phyloP scores from a whole-genome alignment of 1,140 invertebrate genomes.

The Ylistrum balloti region DNA sequence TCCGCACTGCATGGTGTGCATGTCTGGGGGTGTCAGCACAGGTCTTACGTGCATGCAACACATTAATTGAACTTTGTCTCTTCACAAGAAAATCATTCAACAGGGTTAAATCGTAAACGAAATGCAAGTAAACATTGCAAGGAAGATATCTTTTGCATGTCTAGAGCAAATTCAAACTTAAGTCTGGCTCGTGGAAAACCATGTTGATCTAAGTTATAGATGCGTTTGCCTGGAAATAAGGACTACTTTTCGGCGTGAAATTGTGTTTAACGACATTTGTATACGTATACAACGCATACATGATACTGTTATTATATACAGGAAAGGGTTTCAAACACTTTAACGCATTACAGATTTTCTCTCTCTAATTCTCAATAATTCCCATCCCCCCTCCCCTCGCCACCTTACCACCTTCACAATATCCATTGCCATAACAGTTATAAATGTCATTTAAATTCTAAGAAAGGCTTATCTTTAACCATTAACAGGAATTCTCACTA shows the following conservation, averaged over 20 bases:
- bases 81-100: slow-evolving; percentile 15
- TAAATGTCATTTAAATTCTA: not conserved
- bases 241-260: slow-evolving; percentile 44
- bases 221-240: slow-evolving; percentile 43
- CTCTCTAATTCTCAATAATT: not conserved
- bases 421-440: no score
- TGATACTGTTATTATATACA: not conserved
- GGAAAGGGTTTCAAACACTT: not conserved
- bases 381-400: not conserved
- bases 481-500: no score
- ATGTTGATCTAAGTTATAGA: slow-evolving; percentile 42
- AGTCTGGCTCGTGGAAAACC: not conserved
- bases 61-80: slow-evolving; percentile 35
- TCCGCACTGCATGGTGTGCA: not conserved
- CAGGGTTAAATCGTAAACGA: not conserved
- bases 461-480: not conserved
- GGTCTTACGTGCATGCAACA: not conserved
- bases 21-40: not conserved
- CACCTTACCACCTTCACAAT: not conserved
- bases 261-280: slow-evolving; percentile 45
- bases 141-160: slow-evolving; percentile 2
- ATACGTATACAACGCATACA: not conserved
- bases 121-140: not conserved
- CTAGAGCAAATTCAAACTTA: not conserved
- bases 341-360: not conserved